These are phyloP conservation scores for Ptychobarbus kaznakovi DNA, from an alignment of 2,797 vertebrate genomes.

Conservation along the genomic window DNA sequence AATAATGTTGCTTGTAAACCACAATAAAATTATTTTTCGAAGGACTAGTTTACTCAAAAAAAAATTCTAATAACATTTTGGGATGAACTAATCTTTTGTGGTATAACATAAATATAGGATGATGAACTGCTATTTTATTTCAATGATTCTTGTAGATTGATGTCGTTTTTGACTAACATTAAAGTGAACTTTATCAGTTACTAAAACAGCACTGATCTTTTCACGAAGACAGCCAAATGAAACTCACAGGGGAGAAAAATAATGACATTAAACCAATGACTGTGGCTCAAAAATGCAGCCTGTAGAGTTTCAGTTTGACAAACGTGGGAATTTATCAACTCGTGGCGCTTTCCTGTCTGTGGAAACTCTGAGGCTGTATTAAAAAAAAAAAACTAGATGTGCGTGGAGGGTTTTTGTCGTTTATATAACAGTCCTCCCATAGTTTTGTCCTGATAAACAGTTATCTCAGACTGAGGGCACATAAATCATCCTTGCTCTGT, in stretches of 20 bases:
- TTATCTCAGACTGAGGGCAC: conserved; percentile 77
- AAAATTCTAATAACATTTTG: neutral
- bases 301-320: conserved; percentile 70
- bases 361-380: conserved; percentile 45
- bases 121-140: neutral
- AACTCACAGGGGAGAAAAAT: conserved; percentile 60
- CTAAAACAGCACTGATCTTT: conserved; percentile 68
- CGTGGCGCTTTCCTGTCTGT: conserved; percentile 26
- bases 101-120: neutral
- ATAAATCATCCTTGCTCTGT: conserved; percentile 79
- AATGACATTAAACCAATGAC: conserved; percentile 47
- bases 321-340: conserved; percentile 64
- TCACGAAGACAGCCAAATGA: conserved; percentile 66
- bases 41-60: neutral
- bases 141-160: neutral
- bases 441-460: conserved; percentile 73
- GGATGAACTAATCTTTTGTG: neutral
- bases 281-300: conserved; percentile 50
- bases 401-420: conserved; percentile 55
- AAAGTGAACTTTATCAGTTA: neutral
- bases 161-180: neutral
- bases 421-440: conserved; percentile 72
- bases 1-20: neutral
- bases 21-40: neutral
- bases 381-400: conserved; percentile 36